Conservation (phyloP, 1,140 invertebrate species). For the Rhyzopertha dominica region DNA sequence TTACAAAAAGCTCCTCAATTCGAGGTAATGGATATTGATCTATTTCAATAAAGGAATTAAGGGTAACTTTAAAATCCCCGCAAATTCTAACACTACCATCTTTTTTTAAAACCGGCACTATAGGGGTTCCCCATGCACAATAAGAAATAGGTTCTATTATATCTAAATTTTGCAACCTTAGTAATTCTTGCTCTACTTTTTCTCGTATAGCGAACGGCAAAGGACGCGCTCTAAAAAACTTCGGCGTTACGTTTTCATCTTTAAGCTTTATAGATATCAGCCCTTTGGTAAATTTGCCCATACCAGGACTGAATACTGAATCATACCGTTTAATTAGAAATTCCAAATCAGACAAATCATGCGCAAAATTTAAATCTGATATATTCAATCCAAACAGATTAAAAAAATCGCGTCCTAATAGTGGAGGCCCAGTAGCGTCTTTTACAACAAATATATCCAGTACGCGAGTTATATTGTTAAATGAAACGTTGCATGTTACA, state of each 20-base stretch:
- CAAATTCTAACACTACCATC: too few relatives aligned
- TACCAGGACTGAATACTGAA: too few relatives aligned
- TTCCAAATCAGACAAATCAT: too few relatives aligned
- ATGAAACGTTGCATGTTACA: conserved; percentile 7
- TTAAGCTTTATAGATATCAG: conserved; percentile 7
- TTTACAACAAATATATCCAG: conserved; percentile 8
- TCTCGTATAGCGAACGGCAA: conserved; percentile 29
- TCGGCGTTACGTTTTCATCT: conserved; percentile 21
- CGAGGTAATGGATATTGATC: too few relatives aligned
- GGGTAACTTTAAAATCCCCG: too few relatives aligned
- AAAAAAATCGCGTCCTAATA: conserved; percentile 7
- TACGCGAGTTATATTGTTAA: background rate
- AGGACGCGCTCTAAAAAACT: conserved; percentile 30
- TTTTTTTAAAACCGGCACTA: conserved; percentile 31
- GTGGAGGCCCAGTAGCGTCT: conserved; percentile 5
- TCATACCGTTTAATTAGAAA: too few relatives aligned
- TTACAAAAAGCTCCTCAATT: too few relatives aligned
- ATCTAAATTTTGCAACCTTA: conserved; percentile 16
- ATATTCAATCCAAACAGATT: conserved; percentile 6
- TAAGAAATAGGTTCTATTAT: conserved; percentile 21
- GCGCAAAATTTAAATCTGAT: too few relatives aligned
- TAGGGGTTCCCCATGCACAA: conserved; percentile 21
- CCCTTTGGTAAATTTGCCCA: conserved; percentile 15
- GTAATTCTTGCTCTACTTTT: conserved; percentile 29
- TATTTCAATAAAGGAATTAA: too few relatives aligned